Base-by-base conservation (phyloP, 2,113 vertebrate genomes). In the Reinhardtius hippoglossoides region DNA sequence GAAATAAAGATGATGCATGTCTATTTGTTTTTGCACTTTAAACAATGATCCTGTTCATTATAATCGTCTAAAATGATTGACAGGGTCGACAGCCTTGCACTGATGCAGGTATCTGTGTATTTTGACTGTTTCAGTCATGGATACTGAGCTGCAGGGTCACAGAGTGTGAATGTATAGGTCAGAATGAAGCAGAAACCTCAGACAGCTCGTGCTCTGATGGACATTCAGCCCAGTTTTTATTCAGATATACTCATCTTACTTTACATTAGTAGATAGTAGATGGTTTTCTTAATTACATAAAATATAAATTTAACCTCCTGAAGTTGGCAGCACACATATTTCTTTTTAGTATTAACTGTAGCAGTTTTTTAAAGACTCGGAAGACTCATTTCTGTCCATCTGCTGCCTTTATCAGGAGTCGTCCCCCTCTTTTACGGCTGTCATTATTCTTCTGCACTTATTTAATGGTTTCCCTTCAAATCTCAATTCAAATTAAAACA, bases 401-500 rank as follows among this genome's bases (percentile, higher is more conserved):
- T 77, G 69, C 62, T 83, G 57, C 40, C 73, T 88, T 70, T 46
- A 48, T 80, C 54, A 82, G 66, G 50, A 44, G 37, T 48, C n/a
- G 1, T 82, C 72, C 68, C 62, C 23, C 56, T 67, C 46, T 79
- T 76, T 69, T 61, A 60, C 26, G 76, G 42, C 40, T 78, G 67
- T 40, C 44, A 75, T 81, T 66, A 78, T 78, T 87, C 74, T 70
- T 40, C 27, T 50, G 27, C 52, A 48, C 42, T 59, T 64, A 66
- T 68, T 74, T 57, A 76, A 68, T 80, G 71, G 68, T 59, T 78
- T 69, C 44, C 44, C 20, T 80, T 70, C 26, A 50, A 73, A 86
- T 67, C 66, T 1, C 0, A 46, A 61, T 82, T 80, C 58, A 80
- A 83, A 80, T 84, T 37, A 78, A 79, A 70, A 59, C 23, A 64